Evolutionary conservation across 2,797 vertebrate genomes (phyloP), one percentile per base, ranked within the genome.

Genomic region (Crenichthys baileyi): DNA sequence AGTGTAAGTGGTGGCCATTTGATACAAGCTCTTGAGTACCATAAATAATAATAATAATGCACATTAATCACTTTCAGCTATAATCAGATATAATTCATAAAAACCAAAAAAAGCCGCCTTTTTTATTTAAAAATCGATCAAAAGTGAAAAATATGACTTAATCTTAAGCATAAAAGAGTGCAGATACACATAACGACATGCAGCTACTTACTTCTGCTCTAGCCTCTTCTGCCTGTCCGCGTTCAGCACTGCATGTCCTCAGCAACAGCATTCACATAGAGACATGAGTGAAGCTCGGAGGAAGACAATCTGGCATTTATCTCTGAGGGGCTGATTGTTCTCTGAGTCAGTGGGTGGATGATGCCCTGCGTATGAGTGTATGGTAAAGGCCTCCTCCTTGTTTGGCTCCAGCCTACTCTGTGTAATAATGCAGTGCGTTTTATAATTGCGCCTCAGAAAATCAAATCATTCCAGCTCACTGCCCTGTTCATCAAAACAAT

Each of bases 331-430:
- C 68, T 75, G 89, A 74, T 87, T 86, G 89, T 91, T 89, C 84
- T 83, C 56, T 75, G 85, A 82, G 83, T 88, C 86, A 85, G 91
- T 88, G 90, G 87, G 88, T 79, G 84, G 90, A 84, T 84, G 88
- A 88, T 87, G 84, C 81, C 78, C 77, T 60, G 77, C 31, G 70
- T 53, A 78, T 76, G 77, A 84, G 71, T 80, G 29, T 71, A 71
- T 68, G 79, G 36, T 77, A 79, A 85, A 83, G 75, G 56, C 78
- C 83, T 88, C 87, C 86, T 90, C 87, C 81, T 76, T 80, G 48
- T 73, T 85, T 82, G 70, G 71, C 80, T 85, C 72, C 41, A 36
- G 26, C 15, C 31, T 63, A 72, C 78, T 76, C 70, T 76, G 78
- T 84, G 68, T 79, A 77, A 79, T 76, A 84, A 78, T 75, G 78